phyloP scores from a whole-genome alignment of 1,140 invertebrate species.

The Antheraea mylitta region DNA sequence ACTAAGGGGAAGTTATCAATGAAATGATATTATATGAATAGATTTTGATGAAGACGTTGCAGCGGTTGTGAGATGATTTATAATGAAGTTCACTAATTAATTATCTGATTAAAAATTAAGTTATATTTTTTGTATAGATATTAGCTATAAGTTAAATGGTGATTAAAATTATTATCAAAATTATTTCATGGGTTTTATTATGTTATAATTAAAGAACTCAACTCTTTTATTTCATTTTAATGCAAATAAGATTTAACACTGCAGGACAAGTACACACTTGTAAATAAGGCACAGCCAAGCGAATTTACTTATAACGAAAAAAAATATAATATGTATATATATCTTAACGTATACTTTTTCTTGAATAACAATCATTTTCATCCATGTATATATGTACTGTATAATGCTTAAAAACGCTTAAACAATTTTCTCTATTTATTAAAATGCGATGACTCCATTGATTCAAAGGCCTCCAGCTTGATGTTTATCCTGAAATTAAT shows the following conservation, averaged over 20 bases:
- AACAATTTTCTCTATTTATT: slow-evolving; percentile 44
- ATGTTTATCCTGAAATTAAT: slow-evolving; percentile 54
- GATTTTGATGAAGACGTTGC: slow-evolving; percentile 65
- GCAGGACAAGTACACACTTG: slow-evolving; percentile 5
- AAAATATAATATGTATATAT: slow-evolving; percentile 3
- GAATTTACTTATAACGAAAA: slow-evolving; percentile 26
- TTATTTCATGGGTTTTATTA: slow-evolving; percentile 25
- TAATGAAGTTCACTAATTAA: slow-evolving; percentile 72
- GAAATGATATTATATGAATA: slow-evolving; percentile 50
- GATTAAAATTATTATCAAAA: slow-evolving; percentile 68
- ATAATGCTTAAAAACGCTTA: not conserved
- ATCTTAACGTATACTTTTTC: slow-evolving; percentile 14
- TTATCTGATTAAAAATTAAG: slow-evolving; percentile 74
- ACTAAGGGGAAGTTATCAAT: slow-evolving; percentile 29
- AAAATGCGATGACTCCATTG: slow-evolving; percentile 62
- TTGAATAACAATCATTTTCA: not conserved
- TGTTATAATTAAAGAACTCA: slow-evolving; percentile 27
- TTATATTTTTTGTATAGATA: slow-evolving; percentile 73
- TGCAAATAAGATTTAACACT: not conserved
- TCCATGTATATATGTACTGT: not conserved
- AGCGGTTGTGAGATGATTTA: slow-evolving; percentile 77
- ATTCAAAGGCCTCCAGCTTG: slow-evolving; percentile 59
- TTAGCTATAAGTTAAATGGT: slow-evolving; percentile 68
- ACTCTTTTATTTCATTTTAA: not conserved
- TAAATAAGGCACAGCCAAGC: slow-evolving; percentile 57